Conservation (phyloP, 2,888 invertebrate genomes). For the Crioceris asparagi region DNA sequence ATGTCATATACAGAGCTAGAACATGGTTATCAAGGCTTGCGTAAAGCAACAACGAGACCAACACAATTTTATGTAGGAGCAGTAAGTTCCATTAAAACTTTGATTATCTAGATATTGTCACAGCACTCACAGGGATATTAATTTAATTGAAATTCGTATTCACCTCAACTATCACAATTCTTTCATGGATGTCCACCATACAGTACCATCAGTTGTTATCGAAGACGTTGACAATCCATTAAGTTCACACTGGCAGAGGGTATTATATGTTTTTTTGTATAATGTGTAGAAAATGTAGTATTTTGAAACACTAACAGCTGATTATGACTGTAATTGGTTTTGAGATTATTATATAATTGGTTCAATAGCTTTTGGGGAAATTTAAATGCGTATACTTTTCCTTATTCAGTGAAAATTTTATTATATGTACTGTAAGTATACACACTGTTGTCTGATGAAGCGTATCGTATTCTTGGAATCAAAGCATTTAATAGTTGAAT, state of each 20-base stretch:
- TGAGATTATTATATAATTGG: no score
- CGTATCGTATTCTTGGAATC: no score
- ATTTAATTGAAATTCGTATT: background rate
- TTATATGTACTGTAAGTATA: no score
- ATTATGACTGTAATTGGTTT: no score
- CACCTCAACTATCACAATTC: background rate
- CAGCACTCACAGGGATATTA: no score
- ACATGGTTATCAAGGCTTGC: conserved; percentile 82
- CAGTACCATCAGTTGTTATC: conserved; percentile 29
- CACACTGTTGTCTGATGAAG: no score
- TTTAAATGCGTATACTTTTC: no score
- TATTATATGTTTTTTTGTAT: conserved; percentile 13
- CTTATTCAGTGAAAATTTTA: no score
- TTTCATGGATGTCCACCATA: background rate
- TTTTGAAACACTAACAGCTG: no score
- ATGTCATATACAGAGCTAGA: conserved; percentile 92
- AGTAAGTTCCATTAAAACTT: conserved; percentile 44
- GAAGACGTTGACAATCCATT: conserved; percentile 32
- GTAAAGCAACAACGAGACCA: conserved; percentile 50
- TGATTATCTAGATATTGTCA: no score
- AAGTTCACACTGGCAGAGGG: conserved; percentile 27
- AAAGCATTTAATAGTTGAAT: no score
- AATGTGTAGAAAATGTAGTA: conserved; percentile 1
- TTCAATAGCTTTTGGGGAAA: no score
- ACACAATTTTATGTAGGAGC: conserved; percentile 65